Conservation (phyloP, 2,888 invertebrate species). For the Heliconius erato region DNA sequence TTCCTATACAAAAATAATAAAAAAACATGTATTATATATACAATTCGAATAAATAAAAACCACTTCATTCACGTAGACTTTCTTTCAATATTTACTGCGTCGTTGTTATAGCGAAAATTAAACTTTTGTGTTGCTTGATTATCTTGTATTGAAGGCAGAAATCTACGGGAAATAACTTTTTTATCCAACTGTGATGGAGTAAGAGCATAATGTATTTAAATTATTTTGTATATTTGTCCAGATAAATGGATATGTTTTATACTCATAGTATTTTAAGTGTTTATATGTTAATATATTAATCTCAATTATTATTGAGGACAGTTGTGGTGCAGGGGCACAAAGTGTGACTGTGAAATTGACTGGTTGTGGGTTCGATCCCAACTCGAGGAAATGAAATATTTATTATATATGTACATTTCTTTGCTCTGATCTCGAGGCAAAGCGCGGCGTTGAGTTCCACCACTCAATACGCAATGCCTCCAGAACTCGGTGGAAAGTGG, state of each 20-base stretch:
- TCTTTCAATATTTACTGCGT: conserved; percentile 8
- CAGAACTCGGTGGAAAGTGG: too few relatives aligned
- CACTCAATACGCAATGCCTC: too few relatives aligned
- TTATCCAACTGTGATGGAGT: not conserved
- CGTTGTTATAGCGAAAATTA: conserved; percentile 26
- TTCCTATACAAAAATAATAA: not conserved
- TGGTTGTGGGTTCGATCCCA: too few relatives aligned
- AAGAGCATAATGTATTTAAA: not conserved
- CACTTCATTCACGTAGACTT: conserved; percentile 1
- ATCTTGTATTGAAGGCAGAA: conserved; percentile 13
- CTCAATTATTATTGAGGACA: too few relatives aligned
- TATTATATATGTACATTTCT: too few relatives aligned
- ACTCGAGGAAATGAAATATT: too few relatives aligned
- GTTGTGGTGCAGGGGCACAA: too few relatives aligned
- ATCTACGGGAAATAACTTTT: conserved; percentile 17
- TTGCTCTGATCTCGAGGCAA: too few relatives aligned
- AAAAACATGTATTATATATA: not conserved
- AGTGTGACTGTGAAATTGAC: too few relatives aligned
- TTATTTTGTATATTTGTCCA: not conserved
- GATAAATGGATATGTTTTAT: not conserved
- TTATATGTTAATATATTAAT: too few relatives aligned
- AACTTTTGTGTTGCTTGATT: conserved; percentile 28
- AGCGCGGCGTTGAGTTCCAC: too few relatives aligned
- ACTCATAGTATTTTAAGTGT: too few relatives aligned
- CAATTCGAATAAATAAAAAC: conserved; percentile 17